These are phyloP conservation scores for Struthidea cinerea DNA, from an alignment of 2,113 vertebrate species.

Conservation along the genomic window DNA sequence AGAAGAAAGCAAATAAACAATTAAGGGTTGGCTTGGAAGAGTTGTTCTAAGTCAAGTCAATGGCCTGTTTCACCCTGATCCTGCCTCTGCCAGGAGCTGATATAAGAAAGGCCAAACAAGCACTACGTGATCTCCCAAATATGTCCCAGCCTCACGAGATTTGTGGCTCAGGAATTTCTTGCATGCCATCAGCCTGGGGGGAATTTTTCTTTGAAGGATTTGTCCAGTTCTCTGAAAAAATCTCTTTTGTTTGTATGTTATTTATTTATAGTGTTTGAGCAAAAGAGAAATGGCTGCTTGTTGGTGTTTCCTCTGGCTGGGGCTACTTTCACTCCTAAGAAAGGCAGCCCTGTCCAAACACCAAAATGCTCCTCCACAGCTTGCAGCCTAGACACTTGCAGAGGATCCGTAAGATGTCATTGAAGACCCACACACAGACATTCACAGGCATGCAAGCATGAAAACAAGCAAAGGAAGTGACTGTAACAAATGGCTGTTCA, in stretches of 20 bases:
- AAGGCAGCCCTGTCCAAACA: neutral
- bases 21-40: fast-evolving
- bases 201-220: neutral
- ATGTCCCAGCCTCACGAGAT: neutral
- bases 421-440: neutral
- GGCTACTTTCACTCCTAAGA: neutral
- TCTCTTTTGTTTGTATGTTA: neutral
- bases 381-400: neutral
- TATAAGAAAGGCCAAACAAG: neutral
- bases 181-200: neutral
- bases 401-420: neutral
- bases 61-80: neutral
- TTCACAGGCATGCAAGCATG: neutral
- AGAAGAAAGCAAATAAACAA: neutral
- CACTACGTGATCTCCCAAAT: neutral
- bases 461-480: neutral
- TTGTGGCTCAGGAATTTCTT: neutral
- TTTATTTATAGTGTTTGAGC: neutral
- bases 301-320: neutral
- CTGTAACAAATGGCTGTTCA: neutral
- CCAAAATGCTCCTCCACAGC: neutral
- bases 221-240: neutral
- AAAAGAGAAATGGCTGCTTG: neutral
- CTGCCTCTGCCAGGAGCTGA: neutral
- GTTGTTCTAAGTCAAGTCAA: neutral